A percentile compares a stretch with the other conserved stretches of the same genome.
Evolutionary conservation across 2,888 invertebrate species (phyloP).

Genomic region (Suillia variegata): DNA sequence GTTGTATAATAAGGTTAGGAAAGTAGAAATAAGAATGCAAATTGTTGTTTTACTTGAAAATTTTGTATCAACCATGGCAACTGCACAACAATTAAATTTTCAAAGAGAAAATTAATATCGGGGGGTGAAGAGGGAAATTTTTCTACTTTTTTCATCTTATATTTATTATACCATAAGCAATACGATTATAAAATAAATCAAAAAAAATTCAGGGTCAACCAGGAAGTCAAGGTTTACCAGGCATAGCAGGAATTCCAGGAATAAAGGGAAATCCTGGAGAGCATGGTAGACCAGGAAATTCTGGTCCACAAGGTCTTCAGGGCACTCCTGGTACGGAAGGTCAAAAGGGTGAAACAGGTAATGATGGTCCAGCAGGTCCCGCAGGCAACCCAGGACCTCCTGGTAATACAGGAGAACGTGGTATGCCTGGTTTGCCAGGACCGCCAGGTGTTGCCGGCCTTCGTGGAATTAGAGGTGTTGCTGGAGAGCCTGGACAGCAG

Average conservation of each 20-base stretch:
- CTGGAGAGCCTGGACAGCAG: conserved; percentile 71
- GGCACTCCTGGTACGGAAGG: conserved; percentile 77
- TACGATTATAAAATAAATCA: background rate
- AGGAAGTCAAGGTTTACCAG: conserved; percentile 72
- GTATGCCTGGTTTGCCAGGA: conserved; percentile 47
- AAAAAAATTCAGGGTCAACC: conserved; percentile 67
- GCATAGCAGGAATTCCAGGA: conserved; percentile 71
- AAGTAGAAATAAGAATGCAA: too few species aligned
- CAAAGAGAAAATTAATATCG: too few species aligned
- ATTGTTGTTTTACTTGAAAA: too few species aligned
- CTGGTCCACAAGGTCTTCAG: conserved; percentile 72
- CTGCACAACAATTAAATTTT: too few species aligned
- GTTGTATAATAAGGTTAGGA: too few species aligned
- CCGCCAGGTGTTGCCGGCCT: conserved; percentile 43
- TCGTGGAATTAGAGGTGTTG: conserved; percentile 64
- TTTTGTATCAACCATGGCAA: too few species aligned
- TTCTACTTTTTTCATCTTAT: too few species aligned
- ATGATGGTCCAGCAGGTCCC: conserved; percentile 72
- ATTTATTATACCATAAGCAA: too few species aligned
- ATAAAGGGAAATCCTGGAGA: conserved; percentile 76
- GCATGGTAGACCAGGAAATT: conserved; percentile 69
- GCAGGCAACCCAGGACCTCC: conserved; percentile 62
- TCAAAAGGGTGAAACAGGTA: conserved; percentile 75
- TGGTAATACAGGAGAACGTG: conserved; percentile 63
- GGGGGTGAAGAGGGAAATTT: too few species aligned